These are phyloP conservation scores for Lanius ludovicianus DNA, from an alignment of 2,113 vertebrate genomes.

Conservation along the genomic window DNA sequence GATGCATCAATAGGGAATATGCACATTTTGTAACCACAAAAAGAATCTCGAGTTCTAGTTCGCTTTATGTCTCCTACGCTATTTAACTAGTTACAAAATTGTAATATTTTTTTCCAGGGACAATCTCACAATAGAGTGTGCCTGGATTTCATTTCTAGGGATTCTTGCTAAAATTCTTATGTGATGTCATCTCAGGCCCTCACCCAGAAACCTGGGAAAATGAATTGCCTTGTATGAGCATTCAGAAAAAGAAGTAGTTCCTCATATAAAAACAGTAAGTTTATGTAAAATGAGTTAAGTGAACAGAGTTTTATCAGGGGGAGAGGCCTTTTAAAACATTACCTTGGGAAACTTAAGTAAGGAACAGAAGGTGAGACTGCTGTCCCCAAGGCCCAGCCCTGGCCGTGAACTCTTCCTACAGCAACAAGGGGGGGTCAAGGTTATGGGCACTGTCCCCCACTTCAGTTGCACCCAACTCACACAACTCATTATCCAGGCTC, in stretches of 20 bases:
- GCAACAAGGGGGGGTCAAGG: not conserved
- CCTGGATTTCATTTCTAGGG: slow-evolving; percentile 13
- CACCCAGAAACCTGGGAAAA: slow-evolving; percentile 8
- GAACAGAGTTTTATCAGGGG: not conserved
- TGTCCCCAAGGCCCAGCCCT: not conserved
- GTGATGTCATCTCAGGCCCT: not conserved
- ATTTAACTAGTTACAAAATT: not conserved
- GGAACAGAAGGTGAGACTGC: not conserved
- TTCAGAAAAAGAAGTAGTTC: not conserved
- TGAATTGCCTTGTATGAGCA: not conserved
- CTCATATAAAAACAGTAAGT: slow-evolving; percentile 2
- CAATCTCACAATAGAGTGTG: not conserved
- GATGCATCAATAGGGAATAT: not conserved
- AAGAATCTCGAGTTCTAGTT: not conserved
- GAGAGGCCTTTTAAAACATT: not conserved
- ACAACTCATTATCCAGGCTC: not conserved
- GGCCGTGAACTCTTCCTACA: not conserved
- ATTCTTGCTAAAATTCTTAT: not conserved
- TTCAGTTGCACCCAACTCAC: not conserved
- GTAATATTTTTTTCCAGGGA: not conserved
- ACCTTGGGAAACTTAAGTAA: not conserved
- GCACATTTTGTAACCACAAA: not conserved
- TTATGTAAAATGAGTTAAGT: not conserved
- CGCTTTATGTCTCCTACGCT: not conserved
- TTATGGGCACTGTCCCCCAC: not conserved